Evolutionary conservation across 2,797 vertebrate species (phyloP).

Genomic region (Esox masquinongy): DNA sequence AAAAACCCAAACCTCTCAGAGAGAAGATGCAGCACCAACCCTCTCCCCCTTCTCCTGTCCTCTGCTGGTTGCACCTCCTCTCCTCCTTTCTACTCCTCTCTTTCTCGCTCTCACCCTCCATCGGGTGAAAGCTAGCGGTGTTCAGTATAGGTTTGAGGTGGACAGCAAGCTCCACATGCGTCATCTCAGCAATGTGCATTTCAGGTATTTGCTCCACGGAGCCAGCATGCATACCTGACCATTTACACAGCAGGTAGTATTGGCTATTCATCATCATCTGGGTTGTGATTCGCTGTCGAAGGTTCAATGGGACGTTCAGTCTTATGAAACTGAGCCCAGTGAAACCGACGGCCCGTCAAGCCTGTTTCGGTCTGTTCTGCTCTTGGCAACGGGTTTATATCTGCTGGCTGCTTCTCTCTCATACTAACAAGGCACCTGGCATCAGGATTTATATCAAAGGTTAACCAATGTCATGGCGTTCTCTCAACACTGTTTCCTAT

Average conservation of each 20-base stretch:
- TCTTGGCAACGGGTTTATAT: not conserved
- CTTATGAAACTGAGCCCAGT: conserved; percentile 48
- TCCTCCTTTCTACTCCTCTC: conserved; percentile 55
- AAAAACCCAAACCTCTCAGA: too few relatives aligned
- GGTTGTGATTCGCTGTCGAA: conserved; percentile 8
- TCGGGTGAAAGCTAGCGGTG: conserved; percentile 49
- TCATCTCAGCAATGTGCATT: conserved; percentile 24
- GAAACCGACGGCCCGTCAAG: conserved; percentile 58
- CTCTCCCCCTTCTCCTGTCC: conserved; percentile 54
- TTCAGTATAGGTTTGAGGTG: conserved; percentile 36
- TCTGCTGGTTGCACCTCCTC: conserved; percentile 23
- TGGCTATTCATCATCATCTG: conserved; percentile 15
- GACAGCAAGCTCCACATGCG: conserved; percentile 13
- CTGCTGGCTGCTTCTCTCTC: not conserved
- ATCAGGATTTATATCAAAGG: not conserved
- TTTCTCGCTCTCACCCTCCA: conserved; percentile 56
- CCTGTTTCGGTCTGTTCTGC: not conserved
- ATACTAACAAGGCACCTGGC: not conserved
- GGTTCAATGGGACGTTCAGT: conserved; percentile 7
- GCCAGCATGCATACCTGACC: not conserved
- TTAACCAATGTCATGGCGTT: not conserved
- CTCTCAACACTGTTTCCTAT: not conserved
- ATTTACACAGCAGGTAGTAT: not conserved
- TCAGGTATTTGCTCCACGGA: conserved; percentile 5
- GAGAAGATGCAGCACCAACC: conserved; percentile 63